Conservation (phyloP, 2,797 vertebrate species). For the Chiloscyllium punctatum region DNA sequence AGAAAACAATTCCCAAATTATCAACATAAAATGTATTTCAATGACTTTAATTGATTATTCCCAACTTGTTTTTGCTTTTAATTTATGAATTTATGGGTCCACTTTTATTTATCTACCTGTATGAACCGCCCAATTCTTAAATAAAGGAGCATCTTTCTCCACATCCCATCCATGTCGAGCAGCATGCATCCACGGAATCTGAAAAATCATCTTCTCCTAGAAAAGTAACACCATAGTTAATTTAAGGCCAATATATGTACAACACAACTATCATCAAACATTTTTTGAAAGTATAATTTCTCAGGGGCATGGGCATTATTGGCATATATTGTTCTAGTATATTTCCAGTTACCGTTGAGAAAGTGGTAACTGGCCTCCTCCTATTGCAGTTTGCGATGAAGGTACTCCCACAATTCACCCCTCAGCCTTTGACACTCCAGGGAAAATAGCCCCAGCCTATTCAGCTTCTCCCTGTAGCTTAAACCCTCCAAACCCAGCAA, state of each 20-base stretch:
- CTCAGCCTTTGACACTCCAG: too few relatives aligned
- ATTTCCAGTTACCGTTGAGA: background rate
- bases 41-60: background rate
- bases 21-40: background rate
- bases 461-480: too few relatives aligned
- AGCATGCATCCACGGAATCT: conserved; percentile 98
- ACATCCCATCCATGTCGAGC: conserved; percentile 96
- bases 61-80: background rate
- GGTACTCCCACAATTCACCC: background rate
- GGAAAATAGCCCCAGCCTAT: too few relatives aligned
- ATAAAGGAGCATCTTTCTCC: conserved; percentile 95
- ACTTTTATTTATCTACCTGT: conserved; percentile 66
- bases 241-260: background rate
- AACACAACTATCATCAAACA: too few relatives aligned
- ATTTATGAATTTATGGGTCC: background rate
- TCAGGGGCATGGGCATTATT: background rate
- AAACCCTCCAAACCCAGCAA: too few relatives aligned
- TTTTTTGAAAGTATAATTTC: background rate
- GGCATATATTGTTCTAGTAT: background rate
- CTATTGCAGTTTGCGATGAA: background rate
- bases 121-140: conserved; percentile 97
- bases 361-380: background rate
- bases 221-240: conserved; percentile 44
- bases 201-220: conserved; percentile 94
- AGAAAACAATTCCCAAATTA: background rate